Evolutionary conservation across 2,797 vertebrate species (phyloP).

Genomic region (Phataginus tricuspis): DNA sequence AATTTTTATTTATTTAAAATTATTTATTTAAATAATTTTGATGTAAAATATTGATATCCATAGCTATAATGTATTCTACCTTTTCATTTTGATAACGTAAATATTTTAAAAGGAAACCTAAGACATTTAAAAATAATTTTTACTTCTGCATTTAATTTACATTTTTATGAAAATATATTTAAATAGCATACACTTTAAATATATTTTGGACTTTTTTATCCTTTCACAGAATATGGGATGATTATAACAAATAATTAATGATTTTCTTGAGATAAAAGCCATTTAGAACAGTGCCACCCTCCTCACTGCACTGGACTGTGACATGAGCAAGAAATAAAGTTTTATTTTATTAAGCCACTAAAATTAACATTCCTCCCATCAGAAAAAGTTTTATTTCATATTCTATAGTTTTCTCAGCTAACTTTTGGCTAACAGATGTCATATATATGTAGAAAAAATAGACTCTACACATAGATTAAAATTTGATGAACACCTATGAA

Average conservation of each 20-base stretch:
- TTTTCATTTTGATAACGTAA: conserved; percentile 21
- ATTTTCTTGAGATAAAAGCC: not conserved
- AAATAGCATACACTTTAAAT: not conserved
- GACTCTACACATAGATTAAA: not conserved
- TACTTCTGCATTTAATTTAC: conserved; percentile 12
- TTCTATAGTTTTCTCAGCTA: not conserved
- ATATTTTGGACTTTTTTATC: not conserved
- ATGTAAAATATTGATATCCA: not conserved
- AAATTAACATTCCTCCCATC: not conserved
- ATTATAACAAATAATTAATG: not conserved
- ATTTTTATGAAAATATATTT: conserved; percentile 17
- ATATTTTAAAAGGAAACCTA: not conserved
- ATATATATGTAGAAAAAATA: not conserved
- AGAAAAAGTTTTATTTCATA: not conserved
- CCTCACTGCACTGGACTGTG: not conserved
- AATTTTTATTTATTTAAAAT: not conserved
- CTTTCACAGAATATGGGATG: not conserved
- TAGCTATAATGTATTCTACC: not conserved
- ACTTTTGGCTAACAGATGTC: conserved; percentile 28
- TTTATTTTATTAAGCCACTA: not conserved
- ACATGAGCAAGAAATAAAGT: not conserved
- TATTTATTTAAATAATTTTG: not conserved
- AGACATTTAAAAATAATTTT: not conserved
- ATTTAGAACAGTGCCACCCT: not conserved
- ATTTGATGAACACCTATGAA: conserved; percentile 10